Evolutionary conservation across 1,140 invertebrate species (phyloP).

Genomic region (Harpegnathos saltator): DNA sequence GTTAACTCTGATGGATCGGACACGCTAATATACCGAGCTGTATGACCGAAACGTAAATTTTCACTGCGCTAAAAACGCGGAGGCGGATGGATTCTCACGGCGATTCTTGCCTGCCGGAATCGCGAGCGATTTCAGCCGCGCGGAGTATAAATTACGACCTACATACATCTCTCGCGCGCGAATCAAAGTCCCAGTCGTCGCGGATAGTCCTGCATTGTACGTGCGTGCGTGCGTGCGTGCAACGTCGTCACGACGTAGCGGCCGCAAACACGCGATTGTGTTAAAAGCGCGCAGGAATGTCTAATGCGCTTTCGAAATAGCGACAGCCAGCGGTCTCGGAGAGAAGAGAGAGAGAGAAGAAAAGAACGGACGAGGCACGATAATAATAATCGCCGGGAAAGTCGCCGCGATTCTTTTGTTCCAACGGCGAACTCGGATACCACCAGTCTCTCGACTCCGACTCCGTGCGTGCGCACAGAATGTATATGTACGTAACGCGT

Average conservation of each 20-base stretch:
- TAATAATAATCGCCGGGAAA: slow-evolving; percentile 35
- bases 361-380: background rate
- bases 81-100: background rate
- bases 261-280: background rate
- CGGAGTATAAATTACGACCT: slow-evolving; percentile 9
- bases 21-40: background rate
- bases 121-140: background rate
- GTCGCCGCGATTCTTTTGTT: slow-evolving; percentile 43
- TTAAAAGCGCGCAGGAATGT: background rate
- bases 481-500: too few relatives aligned
- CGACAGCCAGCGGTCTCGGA: background rate
- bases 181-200: background rate
- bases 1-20: background rate
- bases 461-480: too few relatives aligned
- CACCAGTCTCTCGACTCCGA: too few relatives aligned
- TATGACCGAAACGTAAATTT: background rate
- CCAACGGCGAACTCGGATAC: background rate
- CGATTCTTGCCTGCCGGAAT: background rate
- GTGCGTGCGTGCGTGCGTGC: background rate
- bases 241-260: background rate
- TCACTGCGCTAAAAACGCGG: background rate
- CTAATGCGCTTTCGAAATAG: slow-evolving; percentile 34
- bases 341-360: too few relatives aligned
- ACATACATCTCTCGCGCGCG: slow-evolving; percentile 19
- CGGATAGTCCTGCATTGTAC: background rate